Evolutionary conservation across 2,113 vertebrate species (phyloP).

Genomic region (Sinocyclocheilus anophthalmus): DNA sequence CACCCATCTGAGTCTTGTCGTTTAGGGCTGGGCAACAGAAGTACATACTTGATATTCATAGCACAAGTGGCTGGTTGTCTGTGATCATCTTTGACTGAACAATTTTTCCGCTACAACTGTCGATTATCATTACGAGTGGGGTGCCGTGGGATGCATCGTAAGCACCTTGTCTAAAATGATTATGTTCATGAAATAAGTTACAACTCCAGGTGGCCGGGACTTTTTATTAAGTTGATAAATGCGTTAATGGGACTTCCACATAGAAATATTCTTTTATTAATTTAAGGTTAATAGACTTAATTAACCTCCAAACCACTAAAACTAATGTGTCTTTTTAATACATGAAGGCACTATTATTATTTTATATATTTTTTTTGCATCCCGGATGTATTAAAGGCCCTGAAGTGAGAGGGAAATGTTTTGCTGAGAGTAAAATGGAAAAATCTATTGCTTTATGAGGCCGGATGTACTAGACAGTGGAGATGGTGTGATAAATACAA

Average conservation of each 20-base stretch:
- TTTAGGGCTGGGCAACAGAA: conserved; percentile 14
- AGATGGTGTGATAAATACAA: too few species aligned
- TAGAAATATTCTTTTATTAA: conserved; percentile 30
- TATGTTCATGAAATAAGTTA: conserved; percentile 7
- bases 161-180: conserved; percentile 24
- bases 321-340: conserved; percentile 31
- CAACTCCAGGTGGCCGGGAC: conserved; percentile 2
- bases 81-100: conserved; percentile 3
- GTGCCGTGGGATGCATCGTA: neutral
- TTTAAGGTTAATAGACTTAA: conserved; percentile 47
- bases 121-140: conserved; percentile 10
- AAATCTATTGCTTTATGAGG: neutral
- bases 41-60: neutral
- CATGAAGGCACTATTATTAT: conserved; percentile 2
- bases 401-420: neutral
- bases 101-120: neutral
- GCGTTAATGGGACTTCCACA: neutral
- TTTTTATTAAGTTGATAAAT: conserved; percentile 32
- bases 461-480: too few species aligned
- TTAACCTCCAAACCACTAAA: conserved; percentile 34
- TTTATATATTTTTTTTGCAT: neutral
- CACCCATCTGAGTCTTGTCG: neutral
- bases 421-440: neutral
- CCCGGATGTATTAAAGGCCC: too few species aligned
- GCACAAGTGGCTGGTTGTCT: conserved; percentile 38